Evolutionary conservation across 2,888 invertebrate species (phyloP).

Genomic region (Bombylius major): DNA sequence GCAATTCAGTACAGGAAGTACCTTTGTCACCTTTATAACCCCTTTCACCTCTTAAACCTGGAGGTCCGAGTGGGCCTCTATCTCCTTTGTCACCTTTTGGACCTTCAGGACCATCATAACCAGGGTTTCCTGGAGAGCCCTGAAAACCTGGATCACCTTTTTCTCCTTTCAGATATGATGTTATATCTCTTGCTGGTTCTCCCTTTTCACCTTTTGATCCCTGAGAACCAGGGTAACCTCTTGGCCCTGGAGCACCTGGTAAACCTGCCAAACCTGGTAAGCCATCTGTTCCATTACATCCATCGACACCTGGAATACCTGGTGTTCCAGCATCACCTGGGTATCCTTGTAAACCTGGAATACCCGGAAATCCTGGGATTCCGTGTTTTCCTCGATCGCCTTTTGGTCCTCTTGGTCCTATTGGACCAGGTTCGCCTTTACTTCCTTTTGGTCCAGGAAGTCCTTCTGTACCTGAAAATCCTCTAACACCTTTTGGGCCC

Average conservation of each 20-base stretch:
- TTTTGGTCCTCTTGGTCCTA: constrained; percentile 68
- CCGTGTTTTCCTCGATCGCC: constrained; percentile 81
- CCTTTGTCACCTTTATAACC: constrained; percentile 63
- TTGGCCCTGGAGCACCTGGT: constrained; percentile 59
- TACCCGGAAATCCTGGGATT: constrained; percentile 73
- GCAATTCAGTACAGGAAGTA: constrained; percentile 38
- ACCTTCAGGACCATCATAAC: constrained; percentile 40
- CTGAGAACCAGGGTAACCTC: constrained; percentile 47
- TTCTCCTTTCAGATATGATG: constrained; percentile 58
- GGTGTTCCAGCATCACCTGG: constrained; percentile 45
- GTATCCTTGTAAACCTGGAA: constrained; percentile 36
- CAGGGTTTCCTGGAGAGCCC: constrained; percentile 29
- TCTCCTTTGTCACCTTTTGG: constrained; percentile 61
- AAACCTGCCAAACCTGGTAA: constrained; percentile 56
- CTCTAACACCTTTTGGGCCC: constrained; percentile 63
- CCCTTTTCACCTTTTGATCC: constrained; percentile 58
- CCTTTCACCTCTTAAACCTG: constrained; percentile 63
- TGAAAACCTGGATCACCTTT: constrained; percentile 60
- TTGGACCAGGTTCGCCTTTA: constrained; percentile 74
- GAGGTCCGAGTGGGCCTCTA: constrained; percentile 27
- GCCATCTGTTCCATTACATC: constrained; percentile 93
- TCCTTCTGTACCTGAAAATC: constrained; percentile 75
- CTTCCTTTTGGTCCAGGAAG: constrained; percentile 77
- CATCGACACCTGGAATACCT: constrained; percentile 81
- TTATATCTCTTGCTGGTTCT: constrained; percentile 49